Evolutionary conservation across 2,888 invertebrate species (phyloP).

Genomic region (Pheosia gnoma): DNA sequence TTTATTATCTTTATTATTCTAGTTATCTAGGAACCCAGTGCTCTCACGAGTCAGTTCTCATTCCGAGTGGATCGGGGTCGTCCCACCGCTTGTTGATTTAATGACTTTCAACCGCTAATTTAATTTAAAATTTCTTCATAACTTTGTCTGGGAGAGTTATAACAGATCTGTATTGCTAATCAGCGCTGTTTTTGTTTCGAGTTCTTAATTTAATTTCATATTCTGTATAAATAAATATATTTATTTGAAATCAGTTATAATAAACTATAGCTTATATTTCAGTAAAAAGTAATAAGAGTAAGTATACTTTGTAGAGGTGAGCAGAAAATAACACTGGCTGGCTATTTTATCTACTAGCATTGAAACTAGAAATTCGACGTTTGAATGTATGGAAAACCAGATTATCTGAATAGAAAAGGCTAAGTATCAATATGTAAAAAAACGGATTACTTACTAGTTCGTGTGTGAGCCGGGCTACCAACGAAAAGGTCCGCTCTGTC

Average conservation of each 20-base stretch:
- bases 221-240: background rate
- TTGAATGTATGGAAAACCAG: too few relatives aligned
- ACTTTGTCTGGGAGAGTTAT: background rate
- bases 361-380: too few relatives aligned
- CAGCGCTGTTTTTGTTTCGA: background rate
- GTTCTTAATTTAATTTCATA: background rate
- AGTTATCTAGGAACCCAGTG: background rate
- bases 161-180: background rate
- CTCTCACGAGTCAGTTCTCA: background rate
- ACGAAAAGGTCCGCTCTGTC: background rate
- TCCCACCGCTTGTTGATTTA: background rate
- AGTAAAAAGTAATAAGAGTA: too few relatives aligned
- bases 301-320: too few relatives aligned
- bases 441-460: background rate
- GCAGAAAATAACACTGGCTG: too few relatives aligned
- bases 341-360: too few relatives aligned
- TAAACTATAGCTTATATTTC: too few relatives aligned
- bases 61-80: background rate
- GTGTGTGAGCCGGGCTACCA: background rate
- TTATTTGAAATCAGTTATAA: too few relatives aligned
- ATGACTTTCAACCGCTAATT: background rate
- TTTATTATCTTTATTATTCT: conserved; percentile 1
- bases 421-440: background rate
- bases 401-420: background rate
- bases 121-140: background rate